Evolutionary conservation across 2,113 vertebrate genomes (phyloP), one percentile per base, ranked within the genome.

Genomic region (Rhipidura dahli): DNA sequence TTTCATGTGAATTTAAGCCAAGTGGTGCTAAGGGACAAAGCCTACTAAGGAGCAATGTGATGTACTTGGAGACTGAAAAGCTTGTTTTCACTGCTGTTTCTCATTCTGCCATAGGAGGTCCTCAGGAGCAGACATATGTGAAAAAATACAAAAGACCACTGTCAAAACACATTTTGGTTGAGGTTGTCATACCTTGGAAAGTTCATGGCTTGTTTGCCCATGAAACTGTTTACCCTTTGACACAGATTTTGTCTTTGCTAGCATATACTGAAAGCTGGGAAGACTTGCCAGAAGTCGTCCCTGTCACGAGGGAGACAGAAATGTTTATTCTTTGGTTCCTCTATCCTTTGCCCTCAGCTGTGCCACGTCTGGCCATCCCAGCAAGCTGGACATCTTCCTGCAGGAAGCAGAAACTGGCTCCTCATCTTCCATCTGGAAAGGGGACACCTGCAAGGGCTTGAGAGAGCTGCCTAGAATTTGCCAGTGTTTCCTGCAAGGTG

Each of bases 91-190:
- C 37, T 87, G 40, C 37, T 85, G 40, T 72, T 89, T 82, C 78
- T 88, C 23, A 68, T 93, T 91, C 84, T 91, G 44, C 61, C 49
- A 16, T 85, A 53, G 66, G 75, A 94, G 23, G 23, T 69, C 50
- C 50, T 57, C 53, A 44, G 45, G 53, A 92, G 70, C 57, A 85
- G 79, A 79, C 57, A 12, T 17, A 33, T 1, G 0, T 31, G 51
- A 89, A 82, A 31, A 63, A 44, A 76, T 37, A n/a, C 22, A 42
- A 75, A 84, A 90, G 14, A 35, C 20, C n/a, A 12, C 33, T 47
- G 42, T 23, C 60, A 75, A 56, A 87, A 19, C 6, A 22, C 27
- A 14, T 71, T 87, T 68, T 60, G 69, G 14, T 56, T 64, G 17
- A 84, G 26, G 14, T 49, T 83, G 51, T 61, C 15, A 8, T 5